Evolutionary conservation across 2,888 invertebrate genomes (phyloP).

Genomic region (Pyrrhia umbra): DNA sequence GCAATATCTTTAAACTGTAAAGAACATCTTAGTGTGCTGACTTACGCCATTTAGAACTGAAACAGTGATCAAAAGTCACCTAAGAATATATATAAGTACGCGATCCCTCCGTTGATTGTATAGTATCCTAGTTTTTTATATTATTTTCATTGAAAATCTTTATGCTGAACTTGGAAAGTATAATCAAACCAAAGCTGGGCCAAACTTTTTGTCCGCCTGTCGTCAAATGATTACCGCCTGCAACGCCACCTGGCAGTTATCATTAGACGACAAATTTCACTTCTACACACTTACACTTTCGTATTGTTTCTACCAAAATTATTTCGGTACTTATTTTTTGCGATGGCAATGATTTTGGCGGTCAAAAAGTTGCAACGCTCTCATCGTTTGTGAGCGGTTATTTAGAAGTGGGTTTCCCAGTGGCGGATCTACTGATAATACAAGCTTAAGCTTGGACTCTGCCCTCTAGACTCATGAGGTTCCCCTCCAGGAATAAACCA

Average conservation of each 20-base stretch:
- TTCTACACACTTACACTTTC: too few species aligned
- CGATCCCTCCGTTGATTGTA: conserved; percentile 38
- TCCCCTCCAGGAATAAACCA: conserved; percentile 37
- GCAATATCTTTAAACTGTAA: background rate
- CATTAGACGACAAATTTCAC: conserved; percentile 16
- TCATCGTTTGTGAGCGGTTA: conserved; percentile 12
- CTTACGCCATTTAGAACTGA: conserved; percentile 21
- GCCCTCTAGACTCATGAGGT: conserved; percentile 47
- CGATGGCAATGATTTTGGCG: background rate
- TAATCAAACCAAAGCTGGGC: too few species aligned
- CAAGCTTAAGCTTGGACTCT: conserved; percentile 10
- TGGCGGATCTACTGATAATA: conserved; percentile 34
- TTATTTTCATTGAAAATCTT: background rate
- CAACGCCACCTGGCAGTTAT: conserved; percentile 20
- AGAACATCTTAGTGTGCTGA: background rate
- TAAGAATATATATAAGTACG: background rate
- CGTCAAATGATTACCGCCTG: conserved; percentile 22
- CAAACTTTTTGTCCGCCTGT: conserved; percentile 24
- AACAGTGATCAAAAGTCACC: conserved; percentile 2
- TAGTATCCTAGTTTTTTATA: background rate
- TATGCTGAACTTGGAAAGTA: too few species aligned
- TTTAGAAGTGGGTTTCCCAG: conserved; percentile 32
- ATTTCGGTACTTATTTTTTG: background rate
- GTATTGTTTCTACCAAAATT: background rate
- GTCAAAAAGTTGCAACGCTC: conserved; percentile 1